Conservation (phyloP, 2,888 invertebrate genomes). For the Sinopyrophorus schimmeli region DNA sequence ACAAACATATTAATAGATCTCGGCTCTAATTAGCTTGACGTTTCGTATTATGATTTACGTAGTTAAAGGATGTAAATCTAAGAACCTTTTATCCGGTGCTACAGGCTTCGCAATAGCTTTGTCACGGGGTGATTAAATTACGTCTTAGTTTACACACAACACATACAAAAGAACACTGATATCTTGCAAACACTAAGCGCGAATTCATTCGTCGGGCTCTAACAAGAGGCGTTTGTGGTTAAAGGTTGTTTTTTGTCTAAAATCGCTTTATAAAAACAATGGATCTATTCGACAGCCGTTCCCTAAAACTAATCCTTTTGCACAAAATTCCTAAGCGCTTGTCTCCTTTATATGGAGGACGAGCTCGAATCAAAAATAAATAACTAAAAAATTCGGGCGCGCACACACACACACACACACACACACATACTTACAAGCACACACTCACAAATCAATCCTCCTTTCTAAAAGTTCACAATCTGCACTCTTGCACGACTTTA, state of each 20-base stretch:
- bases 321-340: no score
- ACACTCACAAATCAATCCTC: no score
- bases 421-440: no score
- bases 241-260: no score
- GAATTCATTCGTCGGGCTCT: slow-evolving; percentile 34
- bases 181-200: slow-evolving; percentile 33
- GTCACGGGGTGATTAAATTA: slow-evolving; percentile 36
- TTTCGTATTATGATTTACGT: slow-evolving; percentile 21
- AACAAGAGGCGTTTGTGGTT: slow-evolving; percentile 30
- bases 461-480: no score
- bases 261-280: no score
- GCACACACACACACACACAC: no score
- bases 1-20: background rate
- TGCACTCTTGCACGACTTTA: slow-evolving; percentile 19
- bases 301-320: no score
- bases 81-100: slow-evolving; percentile 31
- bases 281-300: no score
- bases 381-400: no score
- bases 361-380: no score
- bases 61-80: slow-evolving; percentile 28
- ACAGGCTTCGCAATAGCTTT: slow-evolving; percentile 33
- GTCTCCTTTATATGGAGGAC: no score
- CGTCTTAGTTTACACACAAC: slow-evolving; percentile 36
- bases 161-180: slow-evolving; percentile 39
- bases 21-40: slow-evolving; percentile 13